phyloP scores from a whole-genome alignment of 2,888 invertebrate species.

The Pheosia tremula region DNA sequence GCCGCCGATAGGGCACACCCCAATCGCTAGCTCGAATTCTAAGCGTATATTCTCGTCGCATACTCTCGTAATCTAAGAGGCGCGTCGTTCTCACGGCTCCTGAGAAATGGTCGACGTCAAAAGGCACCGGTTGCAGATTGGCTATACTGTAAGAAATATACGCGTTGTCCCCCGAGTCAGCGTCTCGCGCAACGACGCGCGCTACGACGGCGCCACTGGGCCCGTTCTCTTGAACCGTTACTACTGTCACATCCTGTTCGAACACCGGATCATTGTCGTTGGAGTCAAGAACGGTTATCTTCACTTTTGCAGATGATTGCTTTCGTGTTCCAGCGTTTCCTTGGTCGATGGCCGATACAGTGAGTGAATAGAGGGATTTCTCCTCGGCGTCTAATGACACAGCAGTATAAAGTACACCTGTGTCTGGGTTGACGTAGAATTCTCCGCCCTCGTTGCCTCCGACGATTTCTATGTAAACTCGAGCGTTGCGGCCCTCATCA shows the following conservation, averaged over 20 bases:
- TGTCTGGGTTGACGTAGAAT: slow-evolving; percentile 93
- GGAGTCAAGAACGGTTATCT: slow-evolving; percentile 94
- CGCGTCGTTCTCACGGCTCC: slow-evolving; percentile 94
- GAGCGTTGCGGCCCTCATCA: slow-evolving; percentile 92
- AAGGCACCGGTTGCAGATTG: slow-evolving; percentile 95
- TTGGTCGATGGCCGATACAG: slow-evolving; percentile 95
- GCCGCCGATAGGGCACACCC: slow-evolving; percentile 96
- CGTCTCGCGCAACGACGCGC: slow-evolving; percentile 93
- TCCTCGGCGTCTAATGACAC: slow-evolving; percentile 93
- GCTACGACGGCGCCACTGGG: slow-evolving; percentile 93
- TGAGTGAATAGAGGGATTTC: slow-evolving; percentile 93
- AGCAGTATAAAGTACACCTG: slow-evolving; percentile 95
- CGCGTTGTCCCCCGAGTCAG: slow-evolving; percentile 97
- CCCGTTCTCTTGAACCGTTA: slow-evolving; percentile 94
- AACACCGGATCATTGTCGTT: slow-evolving; percentile 98
- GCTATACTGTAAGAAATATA: slow-evolving; percentile 97
- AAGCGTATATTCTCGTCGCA: slow-evolving; percentile 92
- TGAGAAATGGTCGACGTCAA: slow-evolving; percentile 97
- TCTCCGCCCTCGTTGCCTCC: slow-evolving; percentile 96
- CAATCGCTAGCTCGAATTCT: slow-evolving; percentile 97
- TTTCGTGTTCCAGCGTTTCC: slow-evolving; percentile 92
- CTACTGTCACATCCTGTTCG: slow-evolving; percentile 87
- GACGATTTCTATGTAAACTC: slow-evolving; percentile 94
- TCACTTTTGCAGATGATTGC: slow-evolving; percentile 95
- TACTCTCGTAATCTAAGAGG: slow-evolving; percentile 95